Evolutionary conservation across 2,113 vertebrate species (phyloP), one percentile per base, ranked within the genome.

Genomic region (Eubucco bourcierii): DNA sequence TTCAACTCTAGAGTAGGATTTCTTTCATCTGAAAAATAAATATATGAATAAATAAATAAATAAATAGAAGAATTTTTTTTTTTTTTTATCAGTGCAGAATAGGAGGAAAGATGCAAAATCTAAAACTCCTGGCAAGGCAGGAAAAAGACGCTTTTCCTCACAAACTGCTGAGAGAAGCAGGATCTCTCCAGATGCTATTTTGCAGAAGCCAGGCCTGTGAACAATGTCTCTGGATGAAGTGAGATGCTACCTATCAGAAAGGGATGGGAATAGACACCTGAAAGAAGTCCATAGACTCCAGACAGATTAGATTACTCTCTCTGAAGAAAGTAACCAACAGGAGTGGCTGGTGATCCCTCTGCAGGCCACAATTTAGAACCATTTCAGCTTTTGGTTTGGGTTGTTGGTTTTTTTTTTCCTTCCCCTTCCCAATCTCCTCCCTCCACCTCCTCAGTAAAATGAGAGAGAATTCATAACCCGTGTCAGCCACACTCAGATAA

Each of bases 391-490:
- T n/a, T n/a, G n/a, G n/a, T n/a, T n/a, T n/a, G n/a, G n/a, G n/a
- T n/a, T n/a, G n/a, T n/a, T n/a, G n/a, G n/a, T n/a, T n/a, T n/a
- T n/a, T n/a, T n/a, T 50, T 53, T 13, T 5, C 2, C 10, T 39
- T 34, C 59, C 72, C 29, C 44, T 90, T 14, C 41, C 64, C 52
- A 34, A 66, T 39, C 52, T n/a, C 11, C 66, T 44, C 72, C 52
- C 52, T 46, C 15, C 12, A 39, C 25, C 76, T 89, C 75, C 64
- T 87, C 86, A 80, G 77, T 71, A 90, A 97, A 95, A 97, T 93
- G 88, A 96, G 84, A 93, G 93, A 92, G 93, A 96, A 97, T 97
- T 97, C 95, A 97, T 95, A 97, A 94, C 94, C 95, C 90, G 7
- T 95, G 94, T 96, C 97, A 96, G 95, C 94, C 91, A 95, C 73